Percentiles rank a stretch among this genome's conserved stretches.
These are phyloP conservation scores for Diarsia dahlii DNA, from an alignment of 2,888 invertebrate genomes.

Conservation along the genomic window DNA sequence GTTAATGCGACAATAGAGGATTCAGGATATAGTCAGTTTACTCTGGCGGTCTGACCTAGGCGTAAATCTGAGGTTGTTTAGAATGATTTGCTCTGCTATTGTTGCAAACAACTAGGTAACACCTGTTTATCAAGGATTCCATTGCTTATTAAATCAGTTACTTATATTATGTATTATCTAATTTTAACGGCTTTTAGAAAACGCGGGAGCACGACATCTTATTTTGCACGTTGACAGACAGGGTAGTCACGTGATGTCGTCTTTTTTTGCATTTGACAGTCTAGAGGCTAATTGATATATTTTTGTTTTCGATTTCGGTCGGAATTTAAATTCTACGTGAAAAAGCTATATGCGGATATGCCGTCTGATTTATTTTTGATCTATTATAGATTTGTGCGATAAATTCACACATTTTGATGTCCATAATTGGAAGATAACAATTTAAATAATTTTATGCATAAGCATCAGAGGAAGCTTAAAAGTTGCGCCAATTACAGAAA, in stretches of 20 bases:
- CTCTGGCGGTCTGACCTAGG: conserved; percentile 61
- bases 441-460: too few species aligned
- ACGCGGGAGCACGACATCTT: too few species aligned
- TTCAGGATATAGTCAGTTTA: conserved; percentile 61
- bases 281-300: too few species aligned
- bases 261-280: too few species aligned
- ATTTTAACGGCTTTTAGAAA: too few species aligned
- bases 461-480: too few species aligned
- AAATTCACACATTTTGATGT: neutral
- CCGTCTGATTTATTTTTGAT: neutral
- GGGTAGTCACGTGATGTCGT: too few species aligned
- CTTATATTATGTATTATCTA: too few species aligned
- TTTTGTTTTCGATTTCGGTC: too few species aligned
- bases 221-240: too few species aligned
- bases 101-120: conserved; percentile 12
- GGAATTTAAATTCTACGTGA: neutral
- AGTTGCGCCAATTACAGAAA: too few species aligned
- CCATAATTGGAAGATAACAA: too few species aligned
- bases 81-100: conserved; percentile 17
- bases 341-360: neutral
- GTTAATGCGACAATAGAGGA: conserved; percentile 45
- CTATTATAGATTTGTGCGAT: neutral
- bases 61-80: conserved; percentile 34
- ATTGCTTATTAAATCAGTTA: neutral
- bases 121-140: neutral